Conservation (phyloP, 2,113 vertebrate species). For the Saiga tatarica region DNA sequence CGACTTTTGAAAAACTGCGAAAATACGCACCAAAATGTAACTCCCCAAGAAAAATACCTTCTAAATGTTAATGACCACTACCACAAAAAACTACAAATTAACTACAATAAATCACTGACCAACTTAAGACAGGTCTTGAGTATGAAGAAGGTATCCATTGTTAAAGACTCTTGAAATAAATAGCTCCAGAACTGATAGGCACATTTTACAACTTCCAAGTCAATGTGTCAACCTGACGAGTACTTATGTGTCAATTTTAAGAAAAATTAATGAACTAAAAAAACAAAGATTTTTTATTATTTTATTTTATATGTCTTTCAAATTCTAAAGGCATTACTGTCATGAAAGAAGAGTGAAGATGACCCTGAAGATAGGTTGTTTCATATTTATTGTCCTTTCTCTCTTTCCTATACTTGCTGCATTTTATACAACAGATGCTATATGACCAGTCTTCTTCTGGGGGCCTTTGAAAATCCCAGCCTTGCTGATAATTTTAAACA, state of each 20-base stretch:
- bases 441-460: neutral
- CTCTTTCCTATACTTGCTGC: neutral
- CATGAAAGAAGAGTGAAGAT: neutral
- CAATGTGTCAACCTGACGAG: neutral
- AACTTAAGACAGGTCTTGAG: neutral
- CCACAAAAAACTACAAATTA: neutral
- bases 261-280: conserved; percentile 46
- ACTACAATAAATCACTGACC: neutral
- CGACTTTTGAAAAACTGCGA: conserved; percentile 2
- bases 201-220: conserved; percentile 24
- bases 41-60: conserved; percentile 13
- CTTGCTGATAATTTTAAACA: conserved; percentile 17
- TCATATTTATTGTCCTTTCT: neutral
- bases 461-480: neutral
- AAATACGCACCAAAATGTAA: neutral
- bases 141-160: neutral
- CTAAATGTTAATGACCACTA: neutral
- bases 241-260: conserved; percentile 33
- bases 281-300: neutral
- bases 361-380: neutral
- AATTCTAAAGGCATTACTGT: neutral
- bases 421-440: neutral
- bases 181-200: neutral
- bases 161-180: conserved; percentile 43
- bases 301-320: neutral